Base-by-base conservation (phyloP, 2,888 invertebrate genomes). In the Cynaeus angustus region DNA sequence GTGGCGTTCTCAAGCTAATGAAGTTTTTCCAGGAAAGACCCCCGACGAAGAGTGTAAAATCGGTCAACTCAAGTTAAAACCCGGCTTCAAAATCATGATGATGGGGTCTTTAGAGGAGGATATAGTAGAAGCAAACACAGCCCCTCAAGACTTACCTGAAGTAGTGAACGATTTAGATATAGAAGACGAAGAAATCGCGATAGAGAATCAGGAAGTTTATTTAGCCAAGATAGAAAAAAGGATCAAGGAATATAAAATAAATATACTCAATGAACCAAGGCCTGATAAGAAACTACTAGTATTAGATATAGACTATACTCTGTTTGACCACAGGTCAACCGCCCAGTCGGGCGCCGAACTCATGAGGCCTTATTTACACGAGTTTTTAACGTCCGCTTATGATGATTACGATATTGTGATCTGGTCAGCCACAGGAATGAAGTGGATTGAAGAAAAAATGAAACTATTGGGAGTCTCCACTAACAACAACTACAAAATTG, bases 401-500 rank as follows among this genome's bases (percentile, higher is more conserved):
- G 90, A 91, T 82, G 88, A 96, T 85, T 98, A 98, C 79, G 98
- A 98, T 80, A 98, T 98, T 75, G 97, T 96, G 0, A 98, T 99
- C 75, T 99, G 98, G 98, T 98, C 98, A 2, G 98, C 98, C 0
- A 98, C 98, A 0, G 94, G 95, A 71, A 98, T 98, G 97, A 97
- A 96, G 80, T 98, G 98, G 98, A 98, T 99, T 46, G 95, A 97
- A 78, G 97, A 97, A 80, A 98, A 98, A 85, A 97, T 99, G 97
- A 91, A 93, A 70, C 86, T 98, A 46, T 87, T 99, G 0, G 97
- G 97, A 0, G 97, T 98, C 0, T 88, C 92, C 0, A 89, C 88
- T 1, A 92, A 97, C 83, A 88, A 91, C 0, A 90, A 92, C 73
- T 98, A 98, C 82, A 98, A 97, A 86, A 93, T 99, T 68, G 91